Percentiles rank a stretch among this genome's conserved stretches.
Evolutionary conservation across 2,888 invertebrate genomes (phyloP).

Genomic region (Melanchra persicariae): DNA sequence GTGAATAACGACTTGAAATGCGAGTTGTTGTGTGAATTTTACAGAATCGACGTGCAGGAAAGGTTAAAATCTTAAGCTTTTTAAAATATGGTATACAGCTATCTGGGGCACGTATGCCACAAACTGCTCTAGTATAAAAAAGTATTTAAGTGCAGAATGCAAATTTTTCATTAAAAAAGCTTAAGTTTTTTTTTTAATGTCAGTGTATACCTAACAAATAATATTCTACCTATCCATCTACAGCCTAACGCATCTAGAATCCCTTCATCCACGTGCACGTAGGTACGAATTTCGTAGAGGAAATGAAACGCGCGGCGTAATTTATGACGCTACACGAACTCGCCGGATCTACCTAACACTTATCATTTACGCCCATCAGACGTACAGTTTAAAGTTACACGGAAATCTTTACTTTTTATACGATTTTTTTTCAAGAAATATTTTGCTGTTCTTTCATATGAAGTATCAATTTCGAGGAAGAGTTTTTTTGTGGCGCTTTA

Average conservation of each 20-base stretch:
- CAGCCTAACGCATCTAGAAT: slow-evolving; percentile 59
- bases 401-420: slow-evolving; percentile 52
- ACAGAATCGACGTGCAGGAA: too few relatives aligned
- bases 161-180: too few relatives aligned
- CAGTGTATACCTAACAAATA: too few relatives aligned
- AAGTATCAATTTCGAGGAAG: slow-evolving; percentile 26
- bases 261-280: slow-evolving; percentile 67
- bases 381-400: slow-evolving; percentile 73
- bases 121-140: too few relatives aligned
- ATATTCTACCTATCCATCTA: background rate
- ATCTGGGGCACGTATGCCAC: too few relatives aligned
- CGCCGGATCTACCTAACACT: slow-evolving; percentile 82
- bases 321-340: slow-evolving; percentile 83
- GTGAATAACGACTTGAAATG: too few relatives aligned
- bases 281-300: slow-evolving; percentile 86
- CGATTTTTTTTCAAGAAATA: slow-evolving; percentile 20
- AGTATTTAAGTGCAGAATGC: too few relatives aligned
- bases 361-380: slow-evolving; percentile 85
- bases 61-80: too few relatives aligned
- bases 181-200: too few relatives aligned
- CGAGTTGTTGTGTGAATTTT: too few relatives aligned
- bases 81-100: too few relatives aligned
- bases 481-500: background rate
- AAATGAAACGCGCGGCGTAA: slow-evolving; percentile 88
- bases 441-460: background rate